phyloP scores from a whole-genome alignment of 2,888 invertebrate genomes.

The Unio delphinus region DNA sequence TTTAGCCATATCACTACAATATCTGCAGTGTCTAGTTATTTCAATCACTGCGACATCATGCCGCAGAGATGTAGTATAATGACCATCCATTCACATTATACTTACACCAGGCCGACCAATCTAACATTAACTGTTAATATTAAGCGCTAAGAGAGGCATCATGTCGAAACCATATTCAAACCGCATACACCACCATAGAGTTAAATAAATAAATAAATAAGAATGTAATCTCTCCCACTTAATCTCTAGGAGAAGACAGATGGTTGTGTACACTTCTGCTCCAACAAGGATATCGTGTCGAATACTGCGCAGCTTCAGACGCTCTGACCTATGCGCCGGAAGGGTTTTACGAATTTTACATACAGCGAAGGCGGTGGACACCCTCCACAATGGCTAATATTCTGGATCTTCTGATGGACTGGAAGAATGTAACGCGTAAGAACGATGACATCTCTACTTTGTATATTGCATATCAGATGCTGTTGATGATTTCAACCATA shows the following conservation, averaged over 20 bases:
- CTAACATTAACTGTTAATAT: too few species aligned
- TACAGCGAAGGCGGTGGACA: slow-evolving; percentile 98
- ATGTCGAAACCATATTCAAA: too few species aligned
- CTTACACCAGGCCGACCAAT: too few species aligned
- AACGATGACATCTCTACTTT: slow-evolving; percentile 93
- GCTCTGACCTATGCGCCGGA: slow-evolving; percentile 99
- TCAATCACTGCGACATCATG: too few species aligned
- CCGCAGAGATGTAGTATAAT: too few species aligned
- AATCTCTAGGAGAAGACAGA: slow-evolving; percentile 88
- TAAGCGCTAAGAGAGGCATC: too few species aligned
- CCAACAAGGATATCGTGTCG: slow-evolving; percentile 97
- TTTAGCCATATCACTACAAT: too few species aligned
- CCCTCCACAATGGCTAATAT: slow-evolving; percentile 99
- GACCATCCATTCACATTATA: too few species aligned
- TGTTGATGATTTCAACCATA: slow-evolving; percentile 82
- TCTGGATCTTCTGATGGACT: slow-evolving; percentile 82
- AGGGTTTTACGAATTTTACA: slow-evolving; percentile 82
- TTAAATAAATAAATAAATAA: too few species aligned
- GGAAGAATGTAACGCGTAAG: slow-evolving; percentile 80
- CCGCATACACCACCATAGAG: too few species aligned
- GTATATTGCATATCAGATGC: slow-evolving; percentile 64
- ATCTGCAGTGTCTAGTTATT: too few species aligned
- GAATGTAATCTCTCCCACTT: not conserved
- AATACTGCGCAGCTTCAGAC: slow-evolving; percentile 99
- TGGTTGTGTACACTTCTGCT: slow-evolving; percentile 97